A percentile compares a stretch with the other conserved stretches of the same genome.
Evolutionary conservation across 2,113 vertebrate species (phyloP).

Genomic region (Nannospalax galili): DNA sequence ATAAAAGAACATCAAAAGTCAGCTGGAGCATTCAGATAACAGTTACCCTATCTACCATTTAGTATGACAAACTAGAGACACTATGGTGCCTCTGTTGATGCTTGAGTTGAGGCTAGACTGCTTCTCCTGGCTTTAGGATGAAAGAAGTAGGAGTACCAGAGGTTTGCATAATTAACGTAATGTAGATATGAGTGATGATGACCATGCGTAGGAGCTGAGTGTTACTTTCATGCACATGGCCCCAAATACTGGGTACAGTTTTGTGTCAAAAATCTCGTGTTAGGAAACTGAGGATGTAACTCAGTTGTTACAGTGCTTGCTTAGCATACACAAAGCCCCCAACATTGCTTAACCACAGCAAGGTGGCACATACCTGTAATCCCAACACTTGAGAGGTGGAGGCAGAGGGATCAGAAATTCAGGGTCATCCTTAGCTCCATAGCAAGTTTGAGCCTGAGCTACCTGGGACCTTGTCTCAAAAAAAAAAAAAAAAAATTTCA

Average conservation of each 20-base stretch:
- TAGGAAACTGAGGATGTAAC: neutral
- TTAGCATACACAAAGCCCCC: neutral
- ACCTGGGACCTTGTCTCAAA: neutral
- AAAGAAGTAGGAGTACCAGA: neutral
- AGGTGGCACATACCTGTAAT: neutral
- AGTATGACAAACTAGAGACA: neutral
- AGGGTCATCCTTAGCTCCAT: too few relatives aligned
- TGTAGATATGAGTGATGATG: neutral
- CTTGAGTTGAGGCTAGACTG: neutral
- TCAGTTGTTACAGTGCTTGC: neutral
- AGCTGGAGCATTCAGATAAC: neutral
- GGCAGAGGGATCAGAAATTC: neutral
- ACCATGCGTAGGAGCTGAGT: neutral
- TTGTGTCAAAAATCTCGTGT: neutral
- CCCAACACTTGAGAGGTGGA: too few relatives aligned
- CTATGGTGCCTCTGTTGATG: neutral
- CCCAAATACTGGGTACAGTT: neutral
- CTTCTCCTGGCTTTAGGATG: constrained; percentile 27
- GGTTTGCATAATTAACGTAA: neutral
- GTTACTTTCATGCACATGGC: neutral
- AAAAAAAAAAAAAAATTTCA: neutral
- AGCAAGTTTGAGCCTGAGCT: neutral
- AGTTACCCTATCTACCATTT: too few relatives aligned
- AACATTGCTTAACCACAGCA: neutral
- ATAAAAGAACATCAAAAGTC: neutral